Base-by-base conservation (phyloP, 2,888 invertebrate species). In the Copidosoma aretas region DNA sequence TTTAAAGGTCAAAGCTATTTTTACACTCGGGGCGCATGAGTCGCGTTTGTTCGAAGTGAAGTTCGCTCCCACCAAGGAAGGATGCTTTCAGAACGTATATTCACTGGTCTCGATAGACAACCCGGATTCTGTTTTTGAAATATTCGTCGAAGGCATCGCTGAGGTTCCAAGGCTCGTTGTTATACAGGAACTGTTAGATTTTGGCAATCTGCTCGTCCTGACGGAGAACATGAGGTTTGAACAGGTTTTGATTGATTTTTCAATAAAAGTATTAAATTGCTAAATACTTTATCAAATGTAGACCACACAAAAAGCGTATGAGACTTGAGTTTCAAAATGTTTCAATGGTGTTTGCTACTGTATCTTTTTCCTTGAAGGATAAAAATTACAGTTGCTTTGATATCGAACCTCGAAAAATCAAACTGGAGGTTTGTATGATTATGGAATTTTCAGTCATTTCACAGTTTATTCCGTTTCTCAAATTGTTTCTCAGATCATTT, bases 321-420 rank as follows among this genome's bases (percentile, higher is more conserved):
- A 14, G 81, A 14, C 86, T 90, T 4, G 84, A 86, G 69, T 81
- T 90, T 46, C 85, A 83, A 73, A 90, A 89, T 78, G 81, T 85
- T 49, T 89, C 89, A 0, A 78, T 85, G 1, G 84, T 89, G 64
- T 80, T 84, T 1, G 86, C 87, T 19, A 82, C 86, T 62, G 81
- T 88, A 54, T 78, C 77, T 12, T 85, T 88, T 39, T 84, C 84
- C 67, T 85, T 89, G 72, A 74, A 83, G 54, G 83, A 84, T 67
- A 83, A 85, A 1, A 84, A 73, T 54, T 57, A 83, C 1, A 77
- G 81, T 10, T 80, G 84, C n/a, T 90, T 89, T 77, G 75, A 82
- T 71, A 80, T 86, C 52, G 80, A 86, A 46, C 85, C 86, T 68
- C 79, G 76, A 59, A 61, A 73, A 62, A 49, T 78, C 15, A 54